phyloP scores from a whole-genome alignment of 2,888 invertebrate genomes.

The Diplazon laetatorius region DNA sequence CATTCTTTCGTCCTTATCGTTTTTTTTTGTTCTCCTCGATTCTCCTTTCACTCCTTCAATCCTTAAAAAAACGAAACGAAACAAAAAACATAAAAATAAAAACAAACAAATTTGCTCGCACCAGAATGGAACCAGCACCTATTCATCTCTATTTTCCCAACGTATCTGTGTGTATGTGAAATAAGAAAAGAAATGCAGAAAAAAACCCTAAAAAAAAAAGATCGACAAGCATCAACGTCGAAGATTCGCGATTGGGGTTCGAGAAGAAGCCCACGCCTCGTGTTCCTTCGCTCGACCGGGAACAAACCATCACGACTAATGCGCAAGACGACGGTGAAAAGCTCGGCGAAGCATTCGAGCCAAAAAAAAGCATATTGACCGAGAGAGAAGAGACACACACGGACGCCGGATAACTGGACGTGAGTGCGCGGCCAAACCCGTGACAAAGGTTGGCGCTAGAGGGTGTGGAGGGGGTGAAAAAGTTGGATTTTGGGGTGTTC shows the following conservation, averaged over 20 bases:
- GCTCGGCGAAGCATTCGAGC: slow-evolving; percentile 27
- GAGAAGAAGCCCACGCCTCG: background rate
- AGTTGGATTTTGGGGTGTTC: slow-evolving; percentile 69
- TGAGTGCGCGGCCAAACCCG: slow-evolving; percentile 21
- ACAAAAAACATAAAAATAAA: too few species aligned
- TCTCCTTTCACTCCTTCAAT: background rate
- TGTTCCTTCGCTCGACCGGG: background rate
- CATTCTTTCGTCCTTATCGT: slow-evolving; percentile 14
- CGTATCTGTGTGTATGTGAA: background rate
- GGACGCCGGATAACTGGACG: slow-evolving; percentile 33
- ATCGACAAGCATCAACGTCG: slow-evolving; percentile 8
- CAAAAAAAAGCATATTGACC: too few species aligned
- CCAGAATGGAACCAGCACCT: slow-evolving; percentile 19
- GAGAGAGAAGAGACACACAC: slow-evolving; percentile 31
- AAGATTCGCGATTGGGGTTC: background rate
- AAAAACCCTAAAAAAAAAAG: slow-evolving; percentile 21
- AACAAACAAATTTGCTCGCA: slow-evolving; percentile 25
- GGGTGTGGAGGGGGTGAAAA: slow-evolving; percentile 25
- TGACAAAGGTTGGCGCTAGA: slow-evolving; percentile 21
- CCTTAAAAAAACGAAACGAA: slow-evolving; percentile 19
- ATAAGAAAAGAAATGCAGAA: slow-evolving; percentile 17
- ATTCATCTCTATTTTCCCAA: slow-evolving; percentile 21
- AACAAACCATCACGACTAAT: slow-evolving; percentile 11
- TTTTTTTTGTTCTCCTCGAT: slow-evolving; percentile 5
- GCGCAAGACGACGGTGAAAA: slow-evolving; percentile 25